These are phyloP conservation scores for Drosophila infuscata DNA, from an alignment of 2,888 invertebrate species.

Conservation along the genomic window DNA sequence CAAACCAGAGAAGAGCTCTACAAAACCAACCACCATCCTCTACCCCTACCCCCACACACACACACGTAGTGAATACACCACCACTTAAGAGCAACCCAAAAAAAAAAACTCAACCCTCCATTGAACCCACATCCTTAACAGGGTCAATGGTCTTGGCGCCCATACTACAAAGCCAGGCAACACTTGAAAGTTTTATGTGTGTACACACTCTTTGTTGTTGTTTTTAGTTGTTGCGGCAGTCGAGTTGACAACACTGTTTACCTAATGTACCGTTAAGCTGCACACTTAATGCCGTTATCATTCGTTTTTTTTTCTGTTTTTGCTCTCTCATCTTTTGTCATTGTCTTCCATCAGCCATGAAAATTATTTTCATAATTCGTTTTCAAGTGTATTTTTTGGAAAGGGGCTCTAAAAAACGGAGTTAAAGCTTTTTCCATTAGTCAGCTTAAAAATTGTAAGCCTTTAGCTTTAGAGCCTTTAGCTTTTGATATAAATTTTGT, in stretches of 20 bases:
- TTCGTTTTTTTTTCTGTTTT: constrained; percentile 30
- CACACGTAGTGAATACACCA: background rate
- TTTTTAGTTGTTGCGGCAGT: constrained; percentile 16
- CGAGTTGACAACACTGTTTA: constrained; percentile 74
- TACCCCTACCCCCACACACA: no score
- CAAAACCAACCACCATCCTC: background rate
- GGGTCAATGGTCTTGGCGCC: constrained; percentile 64
- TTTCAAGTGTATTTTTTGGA: constrained; percentile 34
- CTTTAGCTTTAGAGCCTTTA: background rate
- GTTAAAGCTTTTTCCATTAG: background rate
- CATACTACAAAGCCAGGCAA: constrained; percentile 22
- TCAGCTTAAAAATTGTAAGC: background rate
- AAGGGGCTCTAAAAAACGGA: background rate
- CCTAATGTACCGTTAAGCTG: constrained; percentile 78
- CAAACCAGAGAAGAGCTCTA: constrained; percentile 16
- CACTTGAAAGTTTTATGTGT: constrained; percentile 62
- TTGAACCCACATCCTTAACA: constrained; percentile 44
- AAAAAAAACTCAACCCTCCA: constrained; percentile 1
- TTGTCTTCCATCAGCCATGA: constrained; percentile 36
- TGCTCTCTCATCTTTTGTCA: constrained; percentile 26
- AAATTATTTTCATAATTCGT: constrained; percentile 70
- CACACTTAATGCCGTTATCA: constrained; percentile 70
- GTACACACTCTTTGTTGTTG: constrained; percentile 25
- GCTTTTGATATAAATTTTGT: background rate
- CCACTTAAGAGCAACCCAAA: background rate